Base-by-base conservation (phyloP, 2,888 invertebrate genomes). In the Polydrusus pterygomalis region DNA sequence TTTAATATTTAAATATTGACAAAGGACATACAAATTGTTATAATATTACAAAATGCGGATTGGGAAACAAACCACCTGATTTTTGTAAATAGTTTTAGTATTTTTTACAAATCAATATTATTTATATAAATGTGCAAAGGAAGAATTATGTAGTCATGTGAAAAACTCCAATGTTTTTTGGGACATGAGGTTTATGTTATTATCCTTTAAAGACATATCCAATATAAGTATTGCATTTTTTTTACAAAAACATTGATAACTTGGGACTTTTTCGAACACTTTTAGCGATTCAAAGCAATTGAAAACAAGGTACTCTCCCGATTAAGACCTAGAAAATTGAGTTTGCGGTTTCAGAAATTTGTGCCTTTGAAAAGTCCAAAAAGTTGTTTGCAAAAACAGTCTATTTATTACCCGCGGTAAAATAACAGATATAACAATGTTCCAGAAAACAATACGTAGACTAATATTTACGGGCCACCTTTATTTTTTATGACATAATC, bases 1-100 rank as follows among this genome's bases (percentile, higher is more conserved):
- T 70, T 70, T 72, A 72, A 72, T 65, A 72, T 72, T 72, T 72
- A 72, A 72, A 72, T 71, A 45, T 62, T 43, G n/a, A 13, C 18
- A 15, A 9, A 15, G 20, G 70, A 51, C 70, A 47, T 25, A 20
- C 49, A 45, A 9, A 25, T 45, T 62, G 13, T 25, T 25, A 25
- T 3, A 49, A 43, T 43, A 43, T 15, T 60, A 70, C 43, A 17
- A 17, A 45, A 47, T 47, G 25, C 49, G 47, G 47, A 47, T 47
- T 47, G 25, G 64, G 8, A 15, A 34, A 49, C 15, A 10, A 62
- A 40, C 20, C 20, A 20, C 18, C 18, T 40, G 15, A 62, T 13
- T 40, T 25, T 17, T 70, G 40, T 70, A 62, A 10, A 56, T 71
- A 63, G 20, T 40, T 68, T 62, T 62, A 70, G 49, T 20, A 13